These are phyloP conservation scores for Eptatretus atami DNA, from an alignment of 2,797 vertebrate species.

Conservation along the genomic window DNA sequence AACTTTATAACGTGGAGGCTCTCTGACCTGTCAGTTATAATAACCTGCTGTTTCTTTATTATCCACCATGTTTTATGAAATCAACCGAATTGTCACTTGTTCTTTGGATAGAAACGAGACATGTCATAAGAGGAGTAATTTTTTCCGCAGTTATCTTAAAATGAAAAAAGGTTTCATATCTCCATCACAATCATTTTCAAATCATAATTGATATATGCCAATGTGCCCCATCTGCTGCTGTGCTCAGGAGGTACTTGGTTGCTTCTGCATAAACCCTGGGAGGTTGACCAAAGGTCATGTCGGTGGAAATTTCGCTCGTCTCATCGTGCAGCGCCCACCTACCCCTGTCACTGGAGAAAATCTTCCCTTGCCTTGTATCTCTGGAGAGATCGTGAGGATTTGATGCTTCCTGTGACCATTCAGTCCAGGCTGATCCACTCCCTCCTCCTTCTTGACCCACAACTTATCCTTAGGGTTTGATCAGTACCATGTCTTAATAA, in stretches of 20 bases:
- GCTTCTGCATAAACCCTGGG: slow-evolving; percentile 54
- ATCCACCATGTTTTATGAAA: too few relatives aligned
- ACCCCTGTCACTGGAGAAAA: fast-evolving
- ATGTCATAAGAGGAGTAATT: too few relatives aligned
- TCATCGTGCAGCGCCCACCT: slow-evolving; percentile 19
- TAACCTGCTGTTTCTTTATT: too few relatives aligned
- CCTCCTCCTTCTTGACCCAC: neutral
- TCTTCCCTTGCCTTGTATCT: slow-evolving; percentile 9
- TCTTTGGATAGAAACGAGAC: too few relatives aligned
- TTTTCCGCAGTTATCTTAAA: too few relatives aligned
- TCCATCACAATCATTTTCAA: too few relatives aligned
- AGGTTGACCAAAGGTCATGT: slow-evolving; percentile 64
- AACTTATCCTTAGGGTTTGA: slow-evolving; percentile 6
- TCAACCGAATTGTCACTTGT: too few relatives aligned
- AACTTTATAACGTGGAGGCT: too few relatives aligned
- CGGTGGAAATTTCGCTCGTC: slow-evolving; percentile 41
- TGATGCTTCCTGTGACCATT: slow-evolving; percentile 12
- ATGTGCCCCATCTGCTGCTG: too few relatives aligned
- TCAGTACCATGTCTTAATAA: neutral
- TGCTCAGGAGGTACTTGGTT: slow-evolving; percentile 36
- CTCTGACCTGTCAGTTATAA: too few relatives aligned
- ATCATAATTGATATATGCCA: too few relatives aligned
- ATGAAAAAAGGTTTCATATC: too few relatives aligned
- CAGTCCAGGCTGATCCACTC: neutral
- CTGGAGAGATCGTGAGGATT: slow-evolving; percentile 51